These are phyloP conservation scores for Adelphocoris suturalis DNA, from an alignment of 2,888 invertebrate genomes.

Conservation along the genomic window DNA sequence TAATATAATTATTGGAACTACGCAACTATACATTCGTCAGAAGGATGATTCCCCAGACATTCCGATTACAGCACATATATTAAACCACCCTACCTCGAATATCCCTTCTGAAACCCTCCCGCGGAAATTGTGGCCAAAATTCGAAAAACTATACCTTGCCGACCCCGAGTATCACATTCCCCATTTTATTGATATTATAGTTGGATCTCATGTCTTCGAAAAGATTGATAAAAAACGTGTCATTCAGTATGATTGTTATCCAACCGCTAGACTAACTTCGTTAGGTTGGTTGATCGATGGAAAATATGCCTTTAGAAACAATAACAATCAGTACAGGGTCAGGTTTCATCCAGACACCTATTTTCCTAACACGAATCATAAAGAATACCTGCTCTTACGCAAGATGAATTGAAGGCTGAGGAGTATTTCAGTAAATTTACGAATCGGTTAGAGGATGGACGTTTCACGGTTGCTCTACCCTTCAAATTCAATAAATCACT, in stretches of 20 bases:
- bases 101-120: background rate
- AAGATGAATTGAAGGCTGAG: constrained; percentile 39
- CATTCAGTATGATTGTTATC: background rate
- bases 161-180: background rate
- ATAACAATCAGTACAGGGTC: too few relatives aligned
- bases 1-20: background rate
- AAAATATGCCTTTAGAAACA: too few relatives aligned
- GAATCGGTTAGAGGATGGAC: background rate
- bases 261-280: constrained; percentile 7
- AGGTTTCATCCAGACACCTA: constrained; percentile 7
- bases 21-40: background rate
- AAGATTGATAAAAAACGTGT: background rate
- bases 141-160: background rate
- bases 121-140: background rate
- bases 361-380: background rate
- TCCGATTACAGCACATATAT: background rate
- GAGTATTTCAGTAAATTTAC: constrained; percentile 7
- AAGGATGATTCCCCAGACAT: background rate
- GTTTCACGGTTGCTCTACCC: constrained; percentile 1
- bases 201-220: background rate
- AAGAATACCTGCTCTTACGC: constrained; percentile 6
- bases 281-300: constrained; percentile 1
- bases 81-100: background rate
- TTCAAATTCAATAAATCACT: background rate
- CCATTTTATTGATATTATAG: background rate